Evolutionary conservation across 2,797 vertebrate genomes (phyloP), one percentile per base, ranked within the genome.

Genomic region (Fratercula arctica): DNA sequence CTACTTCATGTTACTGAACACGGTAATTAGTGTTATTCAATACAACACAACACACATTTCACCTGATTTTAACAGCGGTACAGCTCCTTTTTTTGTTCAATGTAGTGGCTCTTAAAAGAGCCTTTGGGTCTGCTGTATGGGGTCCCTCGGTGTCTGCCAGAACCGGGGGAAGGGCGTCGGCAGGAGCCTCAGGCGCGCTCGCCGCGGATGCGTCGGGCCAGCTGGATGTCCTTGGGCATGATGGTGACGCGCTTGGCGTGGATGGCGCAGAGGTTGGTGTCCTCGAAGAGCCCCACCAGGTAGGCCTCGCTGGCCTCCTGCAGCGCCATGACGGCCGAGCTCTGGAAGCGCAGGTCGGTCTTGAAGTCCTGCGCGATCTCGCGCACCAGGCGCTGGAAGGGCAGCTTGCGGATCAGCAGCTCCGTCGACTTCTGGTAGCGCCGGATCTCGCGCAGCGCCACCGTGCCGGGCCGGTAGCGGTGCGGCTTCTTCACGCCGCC

Each of bases 211-310:
- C 63, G 63, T 98, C 99, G 98, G 4, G 99, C 99, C 97, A 99
- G 97, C 98, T 99, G 99, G 97, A 99, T 99, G 98, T 99, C 99
- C 97, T 99, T 99, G 96, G 99, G 99, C 99, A 99, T 99, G 98
- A 99, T 99, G 97, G 99, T 99, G 97, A 99, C 99, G 33, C 99
- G 98, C 98, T 99, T 99, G 97, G 99, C 98, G 45, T 99, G 98
- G 97, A 99, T 99, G 96, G 99, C 99, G 54, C 99, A 99, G 93
- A 99, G 98, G 97, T 99, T 99, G 41, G 99, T 99, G 98, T 99
- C 99, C 95, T 99, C 99, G 15, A 99, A 99, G 11, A 99, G 96
- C 29, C 98, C 98, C 78, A 99, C 66, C 97, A 99, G 97, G 96
- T 99, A 99, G 4, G 98, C 98, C 97, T 99, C 99, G 16, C 99